phyloP scores from a whole-genome alignment of 2,113 vertebrate genomes.

The Cairina moschata region DNA sequence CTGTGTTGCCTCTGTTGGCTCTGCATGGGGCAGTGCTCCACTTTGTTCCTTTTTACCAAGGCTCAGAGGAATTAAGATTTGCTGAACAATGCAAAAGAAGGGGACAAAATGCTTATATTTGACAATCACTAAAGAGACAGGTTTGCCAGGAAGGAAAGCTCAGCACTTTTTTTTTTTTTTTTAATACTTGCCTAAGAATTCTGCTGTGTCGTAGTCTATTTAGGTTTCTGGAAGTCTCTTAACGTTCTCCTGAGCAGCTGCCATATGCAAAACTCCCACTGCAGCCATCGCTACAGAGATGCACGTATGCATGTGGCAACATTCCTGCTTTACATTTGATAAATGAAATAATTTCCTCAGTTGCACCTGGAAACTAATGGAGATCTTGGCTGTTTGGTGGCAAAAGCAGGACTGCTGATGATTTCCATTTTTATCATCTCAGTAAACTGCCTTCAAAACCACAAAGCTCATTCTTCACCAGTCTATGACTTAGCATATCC shows the following conservation, averaged over 20 bases:
- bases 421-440: background rate
- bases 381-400: background rate
- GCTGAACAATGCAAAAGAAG: background rate
- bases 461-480: background rate
- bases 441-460: background rate
- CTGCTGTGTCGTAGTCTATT: background rate
- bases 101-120: background rate
- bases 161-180: background rate
- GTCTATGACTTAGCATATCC: background rate
- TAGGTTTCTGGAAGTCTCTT: background rate
- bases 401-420: background rate
- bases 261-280: background rate
- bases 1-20: background rate
- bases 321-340: background rate
- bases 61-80: background rate
- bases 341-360: background rate
- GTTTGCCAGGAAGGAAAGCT: background rate
- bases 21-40: background rate
- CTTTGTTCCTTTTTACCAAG: background rate
- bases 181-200: background rate
- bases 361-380: background rate
- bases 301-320: fast-evolving
- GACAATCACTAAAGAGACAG: background rate
- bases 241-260: background rate
- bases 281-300: fast-evolving